These are phyloP conservation scores for Hydrolagus affinis DNA, from an alignment of 2,113 vertebrate genomes.

Conservation along the genomic window DNA sequence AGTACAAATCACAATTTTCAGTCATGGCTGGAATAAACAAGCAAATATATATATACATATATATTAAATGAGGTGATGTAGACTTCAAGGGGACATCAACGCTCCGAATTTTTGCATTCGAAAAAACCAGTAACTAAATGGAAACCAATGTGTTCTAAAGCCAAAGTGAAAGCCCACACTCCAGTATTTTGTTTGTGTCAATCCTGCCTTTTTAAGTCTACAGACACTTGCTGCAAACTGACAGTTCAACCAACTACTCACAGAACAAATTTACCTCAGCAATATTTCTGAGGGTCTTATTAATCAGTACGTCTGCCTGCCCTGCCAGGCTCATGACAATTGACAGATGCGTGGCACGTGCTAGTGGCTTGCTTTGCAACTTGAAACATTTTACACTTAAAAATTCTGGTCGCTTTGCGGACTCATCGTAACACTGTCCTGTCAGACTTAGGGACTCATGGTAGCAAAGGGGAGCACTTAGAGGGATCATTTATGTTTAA, in stretches of 20 bases:
- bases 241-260: conserved; percentile 26
- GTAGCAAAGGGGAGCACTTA: conserved; percentile 29
- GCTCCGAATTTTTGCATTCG: no score
- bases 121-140: neutral
- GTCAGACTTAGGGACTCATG: conserved; percentile 26
- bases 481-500: conserved; percentile 15
- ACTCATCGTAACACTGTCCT: conserved; percentile 22
- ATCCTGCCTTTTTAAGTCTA: conserved; percentile 20
- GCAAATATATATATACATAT: no score
- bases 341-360: conserved; percentile 13
- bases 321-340: conserved; percentile 2
- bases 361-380: conserved; percentile 13
- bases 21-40: conserved; percentile 42
- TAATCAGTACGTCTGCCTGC: no score
- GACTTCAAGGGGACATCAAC: conserved; percentile 50
- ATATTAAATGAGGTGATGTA: no score
- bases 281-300: neutral
- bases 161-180: no score
- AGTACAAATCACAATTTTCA: conserved; percentile 41
- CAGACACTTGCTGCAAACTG: conserved; percentile 16
- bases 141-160: no score
- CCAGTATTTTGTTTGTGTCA: neutral
- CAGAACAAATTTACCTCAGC: conserved; percentile 8
- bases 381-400: neutral
- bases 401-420: neutral